Evolutionary conservation across 2,797 vertebrate genomes (phyloP), one percentile per base, ranked within the genome.

Genomic region (Gallinago solitaria): DNA sequence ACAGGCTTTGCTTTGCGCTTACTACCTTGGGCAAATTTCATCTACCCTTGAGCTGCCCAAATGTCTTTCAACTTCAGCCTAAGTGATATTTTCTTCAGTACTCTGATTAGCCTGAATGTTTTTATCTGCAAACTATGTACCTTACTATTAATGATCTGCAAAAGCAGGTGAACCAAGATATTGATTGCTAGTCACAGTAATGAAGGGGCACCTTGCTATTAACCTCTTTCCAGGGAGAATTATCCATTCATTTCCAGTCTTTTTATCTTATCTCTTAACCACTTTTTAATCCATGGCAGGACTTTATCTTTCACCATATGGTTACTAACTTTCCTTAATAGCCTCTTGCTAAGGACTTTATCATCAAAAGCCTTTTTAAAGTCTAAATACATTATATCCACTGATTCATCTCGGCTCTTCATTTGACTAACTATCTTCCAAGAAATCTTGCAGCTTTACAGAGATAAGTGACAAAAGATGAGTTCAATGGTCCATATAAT

Each of bases 291-390:
- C 95, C 96, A 78, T 94, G 71, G 93, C 95, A 96, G 96, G 94
- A 96, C 95, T 95, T 96, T 97, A 95, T 96, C 96, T 96, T 95
- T 93, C 90, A 94, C 94, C 95, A 95, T 96, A 95, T 95, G 95
- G 95, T 96, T 95, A 90, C 93, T 93, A 95, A 96, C 93, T 93
- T 97, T 97, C 92, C 93, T 95, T 96, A 96, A 97, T 95, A 96
- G 95, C 95, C 78, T 93, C 91, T 95, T 93, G 90, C 83, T 95
- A 95, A 97, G 95, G 90, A 92, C 91, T 96, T 93, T 96, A 96
- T 97, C 95, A 96, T 96, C 96, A 97, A 97, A 97, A 97, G 94
- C 93, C 88, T 93, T 97, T 96, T 96, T 69, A 96, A 96, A 95
- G 95, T 89, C 94, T 92, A 95, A 96, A 96, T 96, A 96, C 96